phyloP scores from a whole-genome alignment of 2,113 vertebrate genomes.

The Helogale parvula region DNA sequence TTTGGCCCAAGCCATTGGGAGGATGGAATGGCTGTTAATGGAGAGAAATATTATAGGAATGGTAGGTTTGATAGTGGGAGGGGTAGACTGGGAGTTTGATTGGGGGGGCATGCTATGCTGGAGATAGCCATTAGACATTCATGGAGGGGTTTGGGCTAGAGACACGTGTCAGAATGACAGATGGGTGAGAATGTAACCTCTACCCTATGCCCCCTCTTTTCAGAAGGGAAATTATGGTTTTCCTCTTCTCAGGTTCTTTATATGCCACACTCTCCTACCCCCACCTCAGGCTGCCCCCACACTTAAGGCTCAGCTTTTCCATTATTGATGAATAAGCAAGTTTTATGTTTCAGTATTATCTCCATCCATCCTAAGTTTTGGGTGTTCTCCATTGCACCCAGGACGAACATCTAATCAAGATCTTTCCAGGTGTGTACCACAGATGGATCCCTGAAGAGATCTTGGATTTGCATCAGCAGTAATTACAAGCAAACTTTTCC shows the following conservation, averaged over 20 bases:
- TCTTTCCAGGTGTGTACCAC: background rate
- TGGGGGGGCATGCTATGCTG: background rate
- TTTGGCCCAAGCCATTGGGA: background rate
- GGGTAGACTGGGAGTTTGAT: background rate
- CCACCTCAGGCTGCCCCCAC: too few relatives aligned
- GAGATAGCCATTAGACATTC: background rate
- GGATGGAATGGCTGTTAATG: background rate
- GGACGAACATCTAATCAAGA: background rate
- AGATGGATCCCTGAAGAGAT: background rate
- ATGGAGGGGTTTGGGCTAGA: background rate
- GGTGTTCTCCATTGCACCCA: background rate
- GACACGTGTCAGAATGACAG: background rate
- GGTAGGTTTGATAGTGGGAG: background rate
- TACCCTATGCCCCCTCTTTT: background rate
- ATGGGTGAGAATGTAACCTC: background rate
- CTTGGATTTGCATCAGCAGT: background rate
- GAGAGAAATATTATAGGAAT: background rate
- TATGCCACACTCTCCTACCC: fast-evolving
- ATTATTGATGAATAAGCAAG: background rate
- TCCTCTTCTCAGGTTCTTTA: background rate
- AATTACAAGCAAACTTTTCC: background rate
- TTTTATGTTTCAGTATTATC: background rate
- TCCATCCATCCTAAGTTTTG: background rate
- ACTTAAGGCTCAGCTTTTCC: background rate
- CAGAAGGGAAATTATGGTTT: background rate